Conservation (phyloP, 1,140 invertebrate species). For the Polypedilum vanderplanki region DNA sequence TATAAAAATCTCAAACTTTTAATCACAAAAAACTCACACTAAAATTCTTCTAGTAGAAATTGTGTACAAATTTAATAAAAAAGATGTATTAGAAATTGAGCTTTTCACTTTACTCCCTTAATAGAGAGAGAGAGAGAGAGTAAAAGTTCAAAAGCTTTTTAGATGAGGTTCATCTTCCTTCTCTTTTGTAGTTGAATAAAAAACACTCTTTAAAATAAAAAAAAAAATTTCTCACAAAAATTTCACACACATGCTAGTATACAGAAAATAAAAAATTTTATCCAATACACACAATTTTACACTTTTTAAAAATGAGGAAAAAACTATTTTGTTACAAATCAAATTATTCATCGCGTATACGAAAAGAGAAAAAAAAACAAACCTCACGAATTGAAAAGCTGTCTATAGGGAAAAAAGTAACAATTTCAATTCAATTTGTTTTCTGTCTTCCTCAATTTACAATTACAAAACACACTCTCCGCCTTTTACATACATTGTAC, state of each 20-base stretch:
- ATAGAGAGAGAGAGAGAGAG: too few relatives aligned
- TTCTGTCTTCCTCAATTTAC: conserved; percentile 3
- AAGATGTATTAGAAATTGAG: too few relatives aligned
- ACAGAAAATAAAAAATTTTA: neutral
- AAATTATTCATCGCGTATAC: neutral
- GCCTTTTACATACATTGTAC: neutral
- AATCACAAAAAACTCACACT: too few relatives aligned
- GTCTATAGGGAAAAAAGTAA: neutral
- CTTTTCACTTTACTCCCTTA: too few relatives aligned
- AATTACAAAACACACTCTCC: neutral
- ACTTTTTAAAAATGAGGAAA: neutral
- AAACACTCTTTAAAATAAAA: neutral
- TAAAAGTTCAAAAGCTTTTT: too few relatives aligned
- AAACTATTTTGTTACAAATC: conserved; percentile 2
- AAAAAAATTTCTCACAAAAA: neutral
- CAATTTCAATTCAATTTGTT: neutral
- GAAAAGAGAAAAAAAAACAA: neutral
- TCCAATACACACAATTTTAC: neutral
- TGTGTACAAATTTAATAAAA: too few relatives aligned
- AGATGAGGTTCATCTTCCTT: too few relatives aligned
- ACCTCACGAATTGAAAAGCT: neutral
- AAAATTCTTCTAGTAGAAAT: too few relatives aligned
- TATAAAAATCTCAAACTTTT: too few relatives aligned
- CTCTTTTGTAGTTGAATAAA: too few relatives aligned
- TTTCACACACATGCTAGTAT: neutral